Evolutionary conservation across 2,113 vertebrate genomes (phyloP).

Genomic region (Corythornis cristatus): DNA sequence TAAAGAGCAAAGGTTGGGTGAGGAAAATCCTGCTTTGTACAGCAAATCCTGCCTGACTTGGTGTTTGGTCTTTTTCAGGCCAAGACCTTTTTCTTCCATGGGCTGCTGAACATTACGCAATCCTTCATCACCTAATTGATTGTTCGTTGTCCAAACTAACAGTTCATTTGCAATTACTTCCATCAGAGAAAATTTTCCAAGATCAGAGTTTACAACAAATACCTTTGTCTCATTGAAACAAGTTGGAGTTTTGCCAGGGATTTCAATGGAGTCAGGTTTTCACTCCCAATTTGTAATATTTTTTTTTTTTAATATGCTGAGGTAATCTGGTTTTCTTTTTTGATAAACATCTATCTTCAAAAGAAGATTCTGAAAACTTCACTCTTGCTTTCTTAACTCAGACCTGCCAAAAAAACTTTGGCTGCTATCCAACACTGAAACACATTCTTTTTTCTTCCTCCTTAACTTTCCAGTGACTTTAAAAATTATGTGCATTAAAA

Average conservation of each 20-base stretch:
- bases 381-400: neutral
- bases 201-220: neutral
- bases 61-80: neutral
- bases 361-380: neutral
- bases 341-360: neutral
- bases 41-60: neutral
- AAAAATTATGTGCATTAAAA: neutral
- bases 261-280: neutral
- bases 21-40: neutral
- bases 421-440: neutral
- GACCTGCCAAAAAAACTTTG: neutral
- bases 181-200: neutral
- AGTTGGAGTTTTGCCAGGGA: neutral
- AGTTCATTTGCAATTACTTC: neutral
- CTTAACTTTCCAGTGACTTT: constrained; percentile 7
- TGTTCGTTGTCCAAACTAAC: neutral
- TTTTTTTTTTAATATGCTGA: neutral
- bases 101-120: neutral
- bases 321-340: neutral
- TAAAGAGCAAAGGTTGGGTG: neutral
- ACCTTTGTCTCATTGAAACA: neutral
- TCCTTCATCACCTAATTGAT: neutral
- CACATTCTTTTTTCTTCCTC: neutral
- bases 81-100: neutral
- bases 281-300: neutral